Conservation (phyloP, 2,113 vertebrate species). For the Aldabrachelys gigantea region DNA sequence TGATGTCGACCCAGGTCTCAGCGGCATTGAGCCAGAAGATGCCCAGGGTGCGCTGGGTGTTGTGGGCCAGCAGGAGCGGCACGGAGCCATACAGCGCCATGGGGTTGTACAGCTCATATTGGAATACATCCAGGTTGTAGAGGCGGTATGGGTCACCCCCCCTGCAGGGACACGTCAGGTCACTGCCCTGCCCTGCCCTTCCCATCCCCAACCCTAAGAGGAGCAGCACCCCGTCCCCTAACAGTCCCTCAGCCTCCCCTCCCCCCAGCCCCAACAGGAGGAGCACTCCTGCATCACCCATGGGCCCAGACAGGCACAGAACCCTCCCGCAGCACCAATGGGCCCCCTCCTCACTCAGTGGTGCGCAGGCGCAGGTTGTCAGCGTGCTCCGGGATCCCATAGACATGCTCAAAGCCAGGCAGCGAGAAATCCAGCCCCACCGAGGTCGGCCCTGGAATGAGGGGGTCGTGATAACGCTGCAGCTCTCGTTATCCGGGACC, state of each 20-base stretch:
- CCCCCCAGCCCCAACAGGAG: background rate
- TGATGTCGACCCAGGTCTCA: constrained; percentile 95
- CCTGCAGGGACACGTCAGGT: constrained; percentile 59
- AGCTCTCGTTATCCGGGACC: background rate
- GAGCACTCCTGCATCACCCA: too few relatives aligned
- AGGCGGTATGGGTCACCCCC: constrained; percentile 92
- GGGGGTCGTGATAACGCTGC: background rate
- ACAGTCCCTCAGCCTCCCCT: background rate
- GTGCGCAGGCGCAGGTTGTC: constrained; percentile 88
- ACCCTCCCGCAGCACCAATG: background rate
- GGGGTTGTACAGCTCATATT: constrained; percentile 91
- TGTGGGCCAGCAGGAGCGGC: constrained; percentile 91
- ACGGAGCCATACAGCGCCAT: constrained; percentile 94
- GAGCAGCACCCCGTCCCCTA: background rate
- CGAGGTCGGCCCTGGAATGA: constrained; percentile 84
- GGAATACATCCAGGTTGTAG: constrained; percentile 95
- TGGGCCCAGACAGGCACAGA: background rate
- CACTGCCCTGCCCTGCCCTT: too few relatives aligned
- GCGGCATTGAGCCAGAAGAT: constrained; percentile 96
- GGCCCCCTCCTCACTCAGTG: constrained; percentile 84
- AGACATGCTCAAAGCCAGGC: constrained; percentile 91
- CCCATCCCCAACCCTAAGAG: background rate
- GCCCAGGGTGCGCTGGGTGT: constrained; percentile 83
- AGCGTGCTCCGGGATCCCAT: constrained; percentile 94
- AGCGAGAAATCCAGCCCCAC: constrained; percentile 93